A percentile compares a stretch with the other conserved stretches of the same genome.
phyloP scores from a whole-genome alignment of 2,797 vertebrate species.

The Ctenosaura bakeri region DNA sequence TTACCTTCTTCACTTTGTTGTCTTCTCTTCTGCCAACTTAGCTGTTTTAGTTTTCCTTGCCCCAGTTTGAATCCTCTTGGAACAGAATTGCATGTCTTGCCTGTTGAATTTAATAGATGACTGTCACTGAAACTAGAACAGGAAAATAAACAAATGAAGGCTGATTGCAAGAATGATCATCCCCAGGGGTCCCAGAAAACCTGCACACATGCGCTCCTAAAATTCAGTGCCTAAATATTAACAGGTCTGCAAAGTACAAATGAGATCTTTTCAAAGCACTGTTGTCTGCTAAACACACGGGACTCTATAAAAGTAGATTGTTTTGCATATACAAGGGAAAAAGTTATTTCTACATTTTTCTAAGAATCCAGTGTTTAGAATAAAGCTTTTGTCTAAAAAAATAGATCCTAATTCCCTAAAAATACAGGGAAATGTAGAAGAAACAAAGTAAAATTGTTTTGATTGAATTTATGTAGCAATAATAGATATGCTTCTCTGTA shows the following conservation, averaged over 20 bases:
- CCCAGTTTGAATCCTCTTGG: slow-evolving; percentile 15
- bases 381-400: background rate
- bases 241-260: slow-evolving; percentile 27
- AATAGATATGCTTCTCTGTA: background rate
- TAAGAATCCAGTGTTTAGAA: background rate
- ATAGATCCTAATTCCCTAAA: background rate
- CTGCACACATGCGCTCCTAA: slow-evolving; percentile 16
- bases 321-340: background rate
- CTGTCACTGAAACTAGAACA: slow-evolving; percentile 17
- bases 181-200: slow-evolving; percentile 14
- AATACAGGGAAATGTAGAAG: background rate
- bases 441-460: background rate
- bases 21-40: slow-evolving; percentile 17
- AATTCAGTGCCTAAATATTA: slow-evolving; percentile 45
- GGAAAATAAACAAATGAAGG: slow-evolving; percentile 30
- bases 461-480: background rate
- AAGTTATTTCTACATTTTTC: background rate
- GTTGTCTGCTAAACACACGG: background rate
- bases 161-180: slow-evolving; percentile 32
- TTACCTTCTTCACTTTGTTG: background rate
- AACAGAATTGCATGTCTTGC: slow-evolving; percentile 17
- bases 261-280: slow-evolving; percentile 11
- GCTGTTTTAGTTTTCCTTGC: background rate
- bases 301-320: slow-evolving; percentile 11
- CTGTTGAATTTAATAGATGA: slow-evolving; percentile 30